phyloP scores from a whole-genome alignment of 2,888 invertebrate genomes.

The Dolichopus griseipennis region DNA sequence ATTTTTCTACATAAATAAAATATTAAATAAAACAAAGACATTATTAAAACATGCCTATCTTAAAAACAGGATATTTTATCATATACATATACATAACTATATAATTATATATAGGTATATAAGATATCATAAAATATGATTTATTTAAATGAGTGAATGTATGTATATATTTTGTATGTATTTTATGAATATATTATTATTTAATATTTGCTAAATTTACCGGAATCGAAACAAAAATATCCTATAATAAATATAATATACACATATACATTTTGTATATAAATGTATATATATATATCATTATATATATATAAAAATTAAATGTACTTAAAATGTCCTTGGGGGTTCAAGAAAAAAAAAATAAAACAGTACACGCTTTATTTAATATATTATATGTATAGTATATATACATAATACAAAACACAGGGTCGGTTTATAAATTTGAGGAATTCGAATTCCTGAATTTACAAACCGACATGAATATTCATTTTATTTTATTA shows the following conservation, averaged over 20 bases:
- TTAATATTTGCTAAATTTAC: neutral
- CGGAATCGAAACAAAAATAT: neutral
- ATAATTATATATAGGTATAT: too few relatives aligned
- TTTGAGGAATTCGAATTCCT: too few relatives aligned
- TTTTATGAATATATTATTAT: neutral
- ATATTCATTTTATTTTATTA: too few relatives aligned
- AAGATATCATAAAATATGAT: too few relatives aligned
- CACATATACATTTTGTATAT: too few relatives aligned
- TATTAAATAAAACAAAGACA: neutral
- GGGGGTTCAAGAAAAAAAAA: neutral
- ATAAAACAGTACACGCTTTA: neutral
- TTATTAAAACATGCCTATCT: neutral
- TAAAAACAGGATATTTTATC: neutral
- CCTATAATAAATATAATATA: too few relatives aligned
- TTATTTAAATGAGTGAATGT: neutral
- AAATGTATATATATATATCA: too few relatives aligned
- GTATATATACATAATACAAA: neutral
- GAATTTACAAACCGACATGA: too few relatives aligned
- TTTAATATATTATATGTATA: neutral
- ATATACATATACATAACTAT: neutral
- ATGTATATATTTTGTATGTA: neutral
- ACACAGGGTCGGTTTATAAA: neutral
- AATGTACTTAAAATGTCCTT: neutral
- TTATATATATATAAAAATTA: neutral
- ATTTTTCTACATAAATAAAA: neutral